Percentiles rank a stretch among this genome's conserved stretches.
These are phyloP conservation scores for Acrobasis repandana DNA, from an alignment of 2,888 invertebrate genomes.

Conservation along the genomic window DNA sequence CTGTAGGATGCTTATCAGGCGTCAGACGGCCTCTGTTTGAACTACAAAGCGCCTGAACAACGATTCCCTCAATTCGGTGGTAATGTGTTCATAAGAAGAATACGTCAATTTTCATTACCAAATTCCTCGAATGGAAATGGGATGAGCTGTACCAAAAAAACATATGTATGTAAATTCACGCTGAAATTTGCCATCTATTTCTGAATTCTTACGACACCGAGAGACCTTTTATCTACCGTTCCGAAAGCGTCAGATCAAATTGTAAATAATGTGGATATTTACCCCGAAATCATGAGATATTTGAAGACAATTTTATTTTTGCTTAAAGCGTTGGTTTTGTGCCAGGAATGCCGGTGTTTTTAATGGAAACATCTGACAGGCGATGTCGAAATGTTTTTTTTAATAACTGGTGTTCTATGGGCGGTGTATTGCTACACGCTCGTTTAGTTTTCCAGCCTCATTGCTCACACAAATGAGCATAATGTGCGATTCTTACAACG, in stretches of 20 bases:
- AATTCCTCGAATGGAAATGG: neutral
- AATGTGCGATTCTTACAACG: slow-evolving; percentile 16
- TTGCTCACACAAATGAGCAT: slow-evolving; percentile 3
- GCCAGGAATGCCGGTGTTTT: slow-evolving; percentile 11
- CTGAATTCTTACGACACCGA: neutral
- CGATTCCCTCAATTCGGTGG: neutral
- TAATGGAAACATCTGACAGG: slow-evolving; percentile 15
- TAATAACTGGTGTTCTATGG: neutral
- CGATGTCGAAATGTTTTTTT: neutral
- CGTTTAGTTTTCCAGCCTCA: slow-evolving; percentile 10
- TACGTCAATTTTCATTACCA: neutral
- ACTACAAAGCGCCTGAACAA: slow-evolving; percentile 14
- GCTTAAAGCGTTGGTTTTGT: slow-evolving; percentile 18
- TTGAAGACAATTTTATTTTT: slow-evolving; percentile 15
- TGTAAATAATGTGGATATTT: slow-evolving; percentile 13
- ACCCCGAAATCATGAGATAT: slow-evolving; percentile 12
- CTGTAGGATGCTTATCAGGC: slow-evolving; percentile 16
- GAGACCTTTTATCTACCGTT: slow-evolving; percentile 9
- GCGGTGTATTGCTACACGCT: neutral
- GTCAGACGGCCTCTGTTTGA: slow-evolving; percentile 10
- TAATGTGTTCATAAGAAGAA: neutral
- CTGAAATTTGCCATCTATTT: neutral
- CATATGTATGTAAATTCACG: slow-evolving; percentile 1
- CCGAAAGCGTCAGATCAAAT: slow-evolving; percentile 10
- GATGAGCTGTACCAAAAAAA: neutral